These are phyloP conservation scores for Drosophila chauvacae DNA, from an alignment of 1,140 invertebrate genomes.

Conservation along the genomic window DNA sequence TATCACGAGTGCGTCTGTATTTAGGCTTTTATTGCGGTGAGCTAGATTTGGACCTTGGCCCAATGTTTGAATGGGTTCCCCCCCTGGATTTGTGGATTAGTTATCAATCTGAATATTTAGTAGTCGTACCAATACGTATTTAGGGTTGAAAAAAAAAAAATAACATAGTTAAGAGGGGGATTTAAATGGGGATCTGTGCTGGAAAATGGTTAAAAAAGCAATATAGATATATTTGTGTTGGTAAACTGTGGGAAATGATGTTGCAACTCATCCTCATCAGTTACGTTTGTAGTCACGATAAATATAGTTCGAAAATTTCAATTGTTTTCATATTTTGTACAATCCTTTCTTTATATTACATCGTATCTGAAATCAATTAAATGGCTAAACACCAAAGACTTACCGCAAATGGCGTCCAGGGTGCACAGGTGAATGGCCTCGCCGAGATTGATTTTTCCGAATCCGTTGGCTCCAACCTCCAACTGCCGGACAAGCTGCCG, in stretches of 20 bases:
- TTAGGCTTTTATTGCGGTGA: conserved; percentile 25
- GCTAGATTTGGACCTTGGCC: conserved; percentile 28
- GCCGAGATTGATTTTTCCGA: conserved; percentile 86
- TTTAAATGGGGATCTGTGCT: background rate
- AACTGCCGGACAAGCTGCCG: conserved; percentile 86
- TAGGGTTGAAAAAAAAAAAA: background rate
- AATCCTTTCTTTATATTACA: background rate
- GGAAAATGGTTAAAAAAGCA: background rate
- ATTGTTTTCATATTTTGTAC: background rate
- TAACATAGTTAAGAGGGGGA: background rate
- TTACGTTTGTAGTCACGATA: background rate
- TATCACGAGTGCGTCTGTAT: conserved; percentile 12
- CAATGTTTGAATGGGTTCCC: background rate
- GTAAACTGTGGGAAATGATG: no score
- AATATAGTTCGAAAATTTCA: background rate
- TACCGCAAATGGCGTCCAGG: conserved; percentile 91
- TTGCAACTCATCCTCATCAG: no score
- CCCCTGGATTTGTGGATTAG: background rate
- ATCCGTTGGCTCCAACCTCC: background rate
- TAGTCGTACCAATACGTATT: background rate
- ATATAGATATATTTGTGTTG: no score
- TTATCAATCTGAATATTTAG: background rate
- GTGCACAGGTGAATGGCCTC: conserved; percentile 87
- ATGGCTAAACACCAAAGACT: conserved; percentile 23
- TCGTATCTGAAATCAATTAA: background rate